A percentile compares a stretch with the other conserved stretches of the same genome.
These are phyloP conservation scores for Bombus superbus DNA, from an alignment of 1,140 invertebrate species.

Conservation along the genomic window DNA sequence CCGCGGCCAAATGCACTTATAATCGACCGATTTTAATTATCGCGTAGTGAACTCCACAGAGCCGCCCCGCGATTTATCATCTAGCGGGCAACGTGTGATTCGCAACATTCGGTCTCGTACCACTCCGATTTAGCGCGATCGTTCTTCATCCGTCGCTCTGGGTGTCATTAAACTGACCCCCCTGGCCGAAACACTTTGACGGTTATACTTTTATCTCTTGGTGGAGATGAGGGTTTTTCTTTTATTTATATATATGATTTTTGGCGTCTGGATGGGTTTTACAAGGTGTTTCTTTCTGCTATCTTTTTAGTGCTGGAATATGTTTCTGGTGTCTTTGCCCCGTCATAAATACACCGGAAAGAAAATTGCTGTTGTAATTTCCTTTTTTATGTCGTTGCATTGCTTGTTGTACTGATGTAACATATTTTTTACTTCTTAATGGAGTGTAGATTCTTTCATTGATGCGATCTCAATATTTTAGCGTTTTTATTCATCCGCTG, in stretches of 20 bases:
- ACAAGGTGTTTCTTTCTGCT: too few species aligned
- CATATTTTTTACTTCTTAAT: too few species aligned
- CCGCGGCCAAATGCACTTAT: slow-evolving; percentile 73
- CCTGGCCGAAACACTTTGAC: background rate
- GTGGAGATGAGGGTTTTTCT: background rate
- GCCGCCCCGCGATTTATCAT: slow-evolving; percentile 62
- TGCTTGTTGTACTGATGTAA: too few species aligned
- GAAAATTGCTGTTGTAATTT: too few species aligned
- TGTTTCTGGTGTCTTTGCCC: too few species aligned
- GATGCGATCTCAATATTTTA: too few species aligned
- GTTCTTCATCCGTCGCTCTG: background rate
- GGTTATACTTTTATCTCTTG: background rate
- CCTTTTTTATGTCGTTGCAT: too few species aligned
- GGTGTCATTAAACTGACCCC: slow-evolving; percentile 6
- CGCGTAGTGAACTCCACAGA: slow-evolving; percentile 28
- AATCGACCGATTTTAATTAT: slow-evolving; percentile 76
- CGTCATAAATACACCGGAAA: too few species aligned
- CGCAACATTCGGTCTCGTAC: background rate
- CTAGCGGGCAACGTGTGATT: slow-evolving; percentile 46
- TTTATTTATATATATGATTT: background rate
- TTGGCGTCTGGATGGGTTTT: background rate
- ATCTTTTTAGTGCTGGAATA: too few species aligned
- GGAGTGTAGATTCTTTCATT: too few species aligned
- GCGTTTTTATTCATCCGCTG: too few species aligned
- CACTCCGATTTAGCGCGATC: background rate